Base-by-base conservation (phyloP, 23 tunicate genomes). In the Halocynthia roretzi region DNA sequence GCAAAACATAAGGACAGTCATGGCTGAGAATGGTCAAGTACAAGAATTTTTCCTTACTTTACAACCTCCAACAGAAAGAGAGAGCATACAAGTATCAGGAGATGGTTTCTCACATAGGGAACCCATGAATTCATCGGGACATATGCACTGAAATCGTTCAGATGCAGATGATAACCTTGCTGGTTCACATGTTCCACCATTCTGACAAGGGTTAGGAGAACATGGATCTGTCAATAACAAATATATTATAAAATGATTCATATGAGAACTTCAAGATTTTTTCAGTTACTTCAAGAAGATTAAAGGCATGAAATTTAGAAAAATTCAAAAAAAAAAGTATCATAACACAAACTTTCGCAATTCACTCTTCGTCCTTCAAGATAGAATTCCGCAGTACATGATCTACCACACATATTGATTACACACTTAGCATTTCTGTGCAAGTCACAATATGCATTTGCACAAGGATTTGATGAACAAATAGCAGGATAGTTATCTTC, bases 111-210 rank as follows among this genome's bases (percentile, higher is more conserved):
- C 96, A 76, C 96, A 89, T 74, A 89, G 50, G 12, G 83, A 75
- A 12, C 96, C 96, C 12, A 80, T 17, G 76, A 60, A 89, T 60
- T 85, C 85, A 58, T 62, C 64, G 4, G 64, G 56, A 65, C 96
- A 89, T 6, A 67, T 44, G 76, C 96, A 89, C 12, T 55, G 61
- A 77, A 89, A 89, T 10, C 83, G 58, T 70, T 89, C 96, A 21
- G 96, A 68, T 7, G 85, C 73, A 5, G 88, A 83, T 31, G 88
- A 76, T 70, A 31, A 89, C 17, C 82, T 77, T 61, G 85, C 80
- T 54, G 96, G 83, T 54, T 58, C 48, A 68, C 96, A 89, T 6
- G 85, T 84, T 11, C 96, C 96, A 12, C 88, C 88, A 76, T 89
- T 89, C 2, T 40, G 71, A 68, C 96, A 89, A 0, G 96, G 96